Conservation (phyloP, 2,113 vertebrate species). For the Sylvia atricapilla region DNA sequence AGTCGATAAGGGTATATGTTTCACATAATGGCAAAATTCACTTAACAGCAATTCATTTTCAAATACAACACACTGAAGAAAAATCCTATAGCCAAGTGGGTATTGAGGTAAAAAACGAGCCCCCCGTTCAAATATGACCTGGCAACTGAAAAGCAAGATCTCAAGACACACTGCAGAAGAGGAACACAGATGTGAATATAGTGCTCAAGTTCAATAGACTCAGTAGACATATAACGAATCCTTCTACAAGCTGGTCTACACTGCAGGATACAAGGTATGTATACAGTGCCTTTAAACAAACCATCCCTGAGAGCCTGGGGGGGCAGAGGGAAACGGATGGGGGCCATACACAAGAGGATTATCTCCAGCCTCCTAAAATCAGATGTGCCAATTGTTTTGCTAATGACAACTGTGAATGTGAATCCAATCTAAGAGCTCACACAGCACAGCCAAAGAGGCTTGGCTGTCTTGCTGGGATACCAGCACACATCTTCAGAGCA, state of each 20-base stretch:
- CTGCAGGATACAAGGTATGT: not conserved
- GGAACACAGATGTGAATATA: not conserved
- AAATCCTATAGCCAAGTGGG: not conserved
- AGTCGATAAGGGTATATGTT: not conserved
- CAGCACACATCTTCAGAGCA: not conserved
- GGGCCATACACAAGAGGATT: not conserved
- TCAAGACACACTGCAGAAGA: not conserved
- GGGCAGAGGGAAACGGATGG: rapidly evolving
- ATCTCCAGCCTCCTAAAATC: not conserved
- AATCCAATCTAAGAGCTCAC: rapidly evolving
- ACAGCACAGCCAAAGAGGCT: not conserved
- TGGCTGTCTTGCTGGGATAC: not conserved
- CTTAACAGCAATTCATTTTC: not conserved
- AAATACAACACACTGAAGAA: not conserved
- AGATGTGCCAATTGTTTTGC: not conserved
- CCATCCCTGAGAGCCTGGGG: not conserved
- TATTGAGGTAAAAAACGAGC: not conserved
- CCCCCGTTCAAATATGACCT: not conserved
- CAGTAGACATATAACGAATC: rapidly evolving
- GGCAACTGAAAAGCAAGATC: not conserved
- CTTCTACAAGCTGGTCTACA: not conserved
- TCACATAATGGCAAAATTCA: not conserved
- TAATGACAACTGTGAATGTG: rapidly evolving
- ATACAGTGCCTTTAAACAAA: not conserved
- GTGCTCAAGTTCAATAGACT: not conserved